phyloP scores from a whole-genome alignment of 2,888 invertebrate genomes.

The Taphrorychus bicolor region DNA sequence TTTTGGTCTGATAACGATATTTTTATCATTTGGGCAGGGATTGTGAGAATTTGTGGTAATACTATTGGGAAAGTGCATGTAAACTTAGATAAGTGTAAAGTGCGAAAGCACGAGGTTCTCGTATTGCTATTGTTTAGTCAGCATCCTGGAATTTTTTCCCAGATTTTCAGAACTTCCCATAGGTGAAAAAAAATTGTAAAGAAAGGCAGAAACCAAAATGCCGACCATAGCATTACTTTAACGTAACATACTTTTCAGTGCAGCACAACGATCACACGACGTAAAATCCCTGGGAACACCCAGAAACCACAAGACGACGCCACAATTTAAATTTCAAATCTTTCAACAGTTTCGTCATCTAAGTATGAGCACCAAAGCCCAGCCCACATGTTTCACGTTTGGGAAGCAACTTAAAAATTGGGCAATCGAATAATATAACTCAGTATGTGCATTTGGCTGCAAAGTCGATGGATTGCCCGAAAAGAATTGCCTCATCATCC shows the following conservation, averaged over 20 bases:
- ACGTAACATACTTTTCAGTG: no score
- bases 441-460: slow-evolving; percentile 15
- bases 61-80: background rate
- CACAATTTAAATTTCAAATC: background rate
- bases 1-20: background rate
- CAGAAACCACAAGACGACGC: background rate
- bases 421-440: slow-evolving; percentile 15
- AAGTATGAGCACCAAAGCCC: slow-evolving; percentile 12
- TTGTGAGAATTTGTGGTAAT: background rate
- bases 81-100: background rate
- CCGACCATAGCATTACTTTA: no score
- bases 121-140: no score
- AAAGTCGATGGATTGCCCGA: slow-evolving; percentile 13
- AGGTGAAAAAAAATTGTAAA: no score
- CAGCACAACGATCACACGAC: no score
- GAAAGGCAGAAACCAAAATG: no score
- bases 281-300: background rate
- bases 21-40: background rate
- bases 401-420: slow-evolving; percentile 22
- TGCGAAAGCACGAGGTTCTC: no score
- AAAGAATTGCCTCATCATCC: slow-evolving; percentile 19
- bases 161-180: no score
- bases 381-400: slow-evolving; percentile 15
- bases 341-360: background rate
- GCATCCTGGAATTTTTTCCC: no score